Percentiles rank a stretch among this genome's conserved stretches.
phyloP scores from a whole-genome alignment of 2,113 vertebrate species.

The Helogale parvula region DNA sequence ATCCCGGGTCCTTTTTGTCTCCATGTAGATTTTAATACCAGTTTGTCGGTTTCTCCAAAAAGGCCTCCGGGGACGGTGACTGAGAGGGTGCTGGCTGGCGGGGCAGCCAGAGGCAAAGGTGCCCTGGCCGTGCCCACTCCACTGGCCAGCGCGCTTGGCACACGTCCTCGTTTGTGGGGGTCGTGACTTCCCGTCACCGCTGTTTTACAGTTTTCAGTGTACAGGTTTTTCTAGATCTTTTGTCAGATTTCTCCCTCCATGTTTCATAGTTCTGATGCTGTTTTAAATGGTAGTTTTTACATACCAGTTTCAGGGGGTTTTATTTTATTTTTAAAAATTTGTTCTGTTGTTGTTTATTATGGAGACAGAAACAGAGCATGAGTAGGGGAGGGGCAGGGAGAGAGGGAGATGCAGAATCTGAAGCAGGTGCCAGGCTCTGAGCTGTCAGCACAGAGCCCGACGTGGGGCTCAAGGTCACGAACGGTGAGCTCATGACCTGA shows the following conservation, averaged over 20 bases:
- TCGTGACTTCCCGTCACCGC: background rate
- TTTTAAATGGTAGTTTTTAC: background rate
- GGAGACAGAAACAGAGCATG: too few relatives aligned
- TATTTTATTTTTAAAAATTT: too few relatives aligned
- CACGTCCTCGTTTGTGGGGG: background rate
- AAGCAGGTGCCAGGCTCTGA: too few relatives aligned
- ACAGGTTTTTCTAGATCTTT: background rate
- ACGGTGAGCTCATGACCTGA: too few relatives aligned
- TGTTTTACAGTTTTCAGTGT: background rate
- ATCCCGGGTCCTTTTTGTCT: constrained; percentile 43
- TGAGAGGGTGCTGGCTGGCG: background rate
- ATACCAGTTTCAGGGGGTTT: background rate
- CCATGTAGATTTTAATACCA: constrained; percentile 23
- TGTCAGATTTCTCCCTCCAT: background rate
- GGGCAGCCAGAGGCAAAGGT: background rate
- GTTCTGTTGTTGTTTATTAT: too few relatives aligned
- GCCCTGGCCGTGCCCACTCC: background rate
- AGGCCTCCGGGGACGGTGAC: background rate
- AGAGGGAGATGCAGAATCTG: too few relatives aligned
- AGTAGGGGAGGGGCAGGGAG: too few relatives aligned
- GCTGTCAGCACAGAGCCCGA: too few relatives aligned
- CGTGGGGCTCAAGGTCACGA: too few relatives aligned
- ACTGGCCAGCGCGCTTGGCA: background rate
- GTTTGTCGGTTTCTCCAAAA: background rate
- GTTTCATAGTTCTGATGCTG: background rate